Conservation (phyloP, 2,797 vertebrate genomes). For the Periparus ater region DNA sequence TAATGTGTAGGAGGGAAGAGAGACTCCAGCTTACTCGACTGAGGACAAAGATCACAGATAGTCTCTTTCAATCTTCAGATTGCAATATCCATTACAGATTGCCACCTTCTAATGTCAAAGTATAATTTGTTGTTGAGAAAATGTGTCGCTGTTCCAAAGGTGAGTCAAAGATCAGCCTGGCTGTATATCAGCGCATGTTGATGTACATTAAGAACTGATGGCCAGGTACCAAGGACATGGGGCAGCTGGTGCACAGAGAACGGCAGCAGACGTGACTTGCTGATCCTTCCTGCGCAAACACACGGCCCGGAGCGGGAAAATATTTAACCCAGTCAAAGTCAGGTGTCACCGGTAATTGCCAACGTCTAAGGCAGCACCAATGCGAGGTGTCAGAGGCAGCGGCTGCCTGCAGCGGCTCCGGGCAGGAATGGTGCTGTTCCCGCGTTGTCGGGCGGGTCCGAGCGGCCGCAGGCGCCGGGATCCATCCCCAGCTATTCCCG, state of each 20-base stretch:
- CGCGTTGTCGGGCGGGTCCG: neutral
- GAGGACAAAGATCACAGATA: conserved; percentile 67
- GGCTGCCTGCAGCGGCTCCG: neutral
- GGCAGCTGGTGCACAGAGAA: neutral
- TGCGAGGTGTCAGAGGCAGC: neutral
- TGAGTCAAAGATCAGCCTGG: conserved; percentile 70
- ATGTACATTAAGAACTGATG: conserved; percentile 22
- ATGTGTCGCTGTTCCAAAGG: conserved; percentile 54
- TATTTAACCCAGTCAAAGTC: conserved; percentile 43
- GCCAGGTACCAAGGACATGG: conserved; percentile 56
- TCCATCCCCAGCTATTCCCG: neutral
- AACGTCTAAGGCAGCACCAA: neutral
- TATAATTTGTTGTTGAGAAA: conserved; percentile 71
- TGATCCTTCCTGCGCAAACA: conserved; percentile 62
- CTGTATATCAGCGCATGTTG: neutral
- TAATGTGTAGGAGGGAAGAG: conserved; percentile 45
- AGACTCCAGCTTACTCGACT: conserved; percentile 56
- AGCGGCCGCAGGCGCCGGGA: neutral
- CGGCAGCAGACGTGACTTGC: conserved; percentile 11
- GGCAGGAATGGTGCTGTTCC: neutral
- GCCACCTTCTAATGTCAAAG: conserved; percentile 71
- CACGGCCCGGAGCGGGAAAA: neutral
- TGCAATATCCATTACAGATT: conserved; percentile 73
- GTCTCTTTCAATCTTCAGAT: conserved; percentile 67
- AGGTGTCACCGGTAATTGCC: conserved; percentile 26